Evolutionary conservation across 2,113 vertebrate species (phyloP).

Genomic region (Mesembrinibis cayennensis): DNA sequence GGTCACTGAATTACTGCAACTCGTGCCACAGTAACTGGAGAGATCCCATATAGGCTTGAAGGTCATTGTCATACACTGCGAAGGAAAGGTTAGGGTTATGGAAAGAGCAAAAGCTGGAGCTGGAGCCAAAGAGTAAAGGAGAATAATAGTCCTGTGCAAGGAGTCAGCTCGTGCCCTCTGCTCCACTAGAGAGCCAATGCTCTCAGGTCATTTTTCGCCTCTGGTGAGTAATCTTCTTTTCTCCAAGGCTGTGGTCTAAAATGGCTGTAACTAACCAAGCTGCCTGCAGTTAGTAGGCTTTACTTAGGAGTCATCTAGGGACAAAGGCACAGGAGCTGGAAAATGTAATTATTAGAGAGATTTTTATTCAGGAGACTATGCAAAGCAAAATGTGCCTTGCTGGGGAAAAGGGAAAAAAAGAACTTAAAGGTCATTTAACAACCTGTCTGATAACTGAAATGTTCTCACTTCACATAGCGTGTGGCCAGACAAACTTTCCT

Average conservation of each 20-base stretch:
- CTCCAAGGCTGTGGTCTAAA: neutral
- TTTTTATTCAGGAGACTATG: constrained; percentile 16
- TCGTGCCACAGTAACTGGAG: neutral
- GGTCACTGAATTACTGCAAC: neutral
- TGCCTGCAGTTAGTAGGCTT: neutral
- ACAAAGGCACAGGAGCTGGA: neutral
- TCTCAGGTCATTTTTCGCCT: neutral
- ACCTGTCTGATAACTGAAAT: constrained; percentile 24
- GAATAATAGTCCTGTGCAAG: neutral
- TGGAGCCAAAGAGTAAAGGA: neutral
- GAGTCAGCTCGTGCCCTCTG: rapidly evolving
- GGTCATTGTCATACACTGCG: neutral
- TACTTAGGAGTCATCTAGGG: constrained; percentile 11
- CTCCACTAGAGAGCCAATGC: neutral
- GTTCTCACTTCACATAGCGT: neutral
- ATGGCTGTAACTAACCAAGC: neutral
- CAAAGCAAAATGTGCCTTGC: constrained; percentile 11
- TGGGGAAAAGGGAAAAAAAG: neutral
- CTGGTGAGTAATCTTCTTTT: neutral
- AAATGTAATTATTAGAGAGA: constrained; percentile 34
- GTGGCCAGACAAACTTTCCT: neutral
- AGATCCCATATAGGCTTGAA: neutral
- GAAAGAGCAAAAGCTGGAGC: neutral
- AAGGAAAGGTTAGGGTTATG: neutral
- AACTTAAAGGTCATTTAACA: constrained; percentile 55